Conservation (phyloP, 30 jellyfish, hydroid and myxozoan species). For the Chrysaora quinquecirrha region DNA sequence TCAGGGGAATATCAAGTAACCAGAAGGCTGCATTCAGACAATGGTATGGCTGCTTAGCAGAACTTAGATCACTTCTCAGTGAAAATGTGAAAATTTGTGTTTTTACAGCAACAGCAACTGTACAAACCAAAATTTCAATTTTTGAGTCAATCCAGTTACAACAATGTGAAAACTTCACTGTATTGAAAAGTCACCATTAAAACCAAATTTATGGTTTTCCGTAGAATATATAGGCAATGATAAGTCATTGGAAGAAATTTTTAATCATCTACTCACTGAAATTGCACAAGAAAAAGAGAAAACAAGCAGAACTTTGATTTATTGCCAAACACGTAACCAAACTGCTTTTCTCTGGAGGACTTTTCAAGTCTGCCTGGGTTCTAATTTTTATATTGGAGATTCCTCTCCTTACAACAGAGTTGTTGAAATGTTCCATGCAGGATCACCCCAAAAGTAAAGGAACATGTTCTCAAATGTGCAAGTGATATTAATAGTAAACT, state of each 20-base stretch:
- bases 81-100: not conserved
- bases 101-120: conserved; percentile 3
- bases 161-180: not conserved
- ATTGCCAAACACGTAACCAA: conserved; percentile 3
- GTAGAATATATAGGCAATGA: not conserved
- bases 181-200: not conserved
- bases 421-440: conserved; percentile 24
- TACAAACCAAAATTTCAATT: not conserved
- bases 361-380: not conserved
- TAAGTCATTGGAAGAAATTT: not conserved
- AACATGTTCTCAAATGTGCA: not conserved
- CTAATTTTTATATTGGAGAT: conserved; percentile 2
- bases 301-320: not conserved
- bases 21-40: conserved; percentile 12
- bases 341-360: not conserved
- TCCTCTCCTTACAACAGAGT: not conserved
- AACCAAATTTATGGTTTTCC: not conserved
- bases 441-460: conserved; percentile 10
- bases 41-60: conserved; percentile 14
- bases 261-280: not conserved
- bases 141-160: not conserved
- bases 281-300: not conserved
- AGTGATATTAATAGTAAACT: not conserved
- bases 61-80: conserved; percentile 1
- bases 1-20: conserved; percentile 18